phyloP scores from a whole-genome alignment of 2,113 vertebrate species.

The Rhinopomastus cyanomelas region DNA sequence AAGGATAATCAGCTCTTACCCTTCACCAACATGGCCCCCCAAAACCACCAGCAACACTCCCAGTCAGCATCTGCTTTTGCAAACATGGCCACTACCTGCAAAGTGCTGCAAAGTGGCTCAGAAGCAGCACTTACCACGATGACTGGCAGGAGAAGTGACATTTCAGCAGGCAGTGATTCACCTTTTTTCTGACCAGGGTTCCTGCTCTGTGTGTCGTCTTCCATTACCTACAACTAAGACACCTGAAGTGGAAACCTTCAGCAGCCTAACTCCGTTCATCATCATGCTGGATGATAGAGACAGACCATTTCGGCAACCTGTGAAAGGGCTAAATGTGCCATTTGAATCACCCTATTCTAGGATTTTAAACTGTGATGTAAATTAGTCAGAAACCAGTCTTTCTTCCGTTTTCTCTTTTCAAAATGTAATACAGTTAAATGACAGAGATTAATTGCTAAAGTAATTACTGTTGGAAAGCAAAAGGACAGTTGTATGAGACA shows the following conservation, averaged over 20 bases:
- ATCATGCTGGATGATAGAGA: not conserved
- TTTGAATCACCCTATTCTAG: slow-evolving; percentile 75
- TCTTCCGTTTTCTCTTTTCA: slow-evolving; percentile 84
- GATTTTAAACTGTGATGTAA: slow-evolving; percentile 81
- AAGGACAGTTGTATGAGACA: slow-evolving; percentile 75
- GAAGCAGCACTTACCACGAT: not conserved
- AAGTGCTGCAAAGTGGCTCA: not conserved
- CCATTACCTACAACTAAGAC: not conserved
- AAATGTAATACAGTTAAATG: slow-evolving; percentile 83
- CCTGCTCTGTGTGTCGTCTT: not conserved
- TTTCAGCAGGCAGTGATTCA: not conserved
- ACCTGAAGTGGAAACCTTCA: not conserved
- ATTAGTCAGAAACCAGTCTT: slow-evolving; percentile 80
- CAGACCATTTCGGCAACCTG: slow-evolving; percentile 47
- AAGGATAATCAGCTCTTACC: not conserved
- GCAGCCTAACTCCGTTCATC: not conserved
- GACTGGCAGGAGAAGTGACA: not conserved
- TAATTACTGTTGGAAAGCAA: slow-evolving; percentile 82
- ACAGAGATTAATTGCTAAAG: slow-evolving; percentile 85
- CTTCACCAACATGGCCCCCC: fast-evolving
- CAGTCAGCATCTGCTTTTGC: not conserved
- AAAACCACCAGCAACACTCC: not conserved
- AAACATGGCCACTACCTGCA: not conserved
- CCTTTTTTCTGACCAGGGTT: not conserved
- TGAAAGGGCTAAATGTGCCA: slow-evolving; percentile 73